phyloP scores from a whole-genome alignment of 2,113 vertebrate genomes.

The Paralichthys olivaceus region DNA sequence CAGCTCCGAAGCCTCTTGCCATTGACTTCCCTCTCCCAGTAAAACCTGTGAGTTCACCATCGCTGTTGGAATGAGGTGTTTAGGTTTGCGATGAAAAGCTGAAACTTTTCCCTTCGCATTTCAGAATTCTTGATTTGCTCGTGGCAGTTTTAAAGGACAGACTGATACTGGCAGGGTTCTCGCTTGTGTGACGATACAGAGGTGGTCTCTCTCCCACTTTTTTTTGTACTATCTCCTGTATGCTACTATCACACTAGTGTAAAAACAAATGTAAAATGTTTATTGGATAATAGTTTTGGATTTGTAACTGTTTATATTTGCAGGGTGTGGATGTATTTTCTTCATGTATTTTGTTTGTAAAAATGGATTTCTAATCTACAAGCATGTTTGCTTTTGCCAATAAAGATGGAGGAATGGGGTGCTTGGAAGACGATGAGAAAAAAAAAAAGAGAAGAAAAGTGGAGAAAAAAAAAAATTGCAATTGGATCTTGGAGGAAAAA shows the following conservation, averaged over 20 bases:
- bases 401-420: constrained; percentile 95
- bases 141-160: constrained; percentile 20
- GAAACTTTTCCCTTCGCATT: constrained; percentile 5
- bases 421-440: constrained; percentile 56
- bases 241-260: constrained; percentile 90
- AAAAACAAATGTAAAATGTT: constrained; percentile 88
- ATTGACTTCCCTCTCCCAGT: constrained; percentile 28
- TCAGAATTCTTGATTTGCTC: neutral
- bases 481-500: constrained; percentile 53
- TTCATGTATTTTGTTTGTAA: constrained; percentile 97
- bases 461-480: constrained; percentile 15
- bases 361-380: constrained; percentile 94
- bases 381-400: constrained; percentile 99
- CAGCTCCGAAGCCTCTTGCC: constrained; percentile 26
- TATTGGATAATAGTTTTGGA: constrained; percentile 90
- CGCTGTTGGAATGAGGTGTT: neutral
- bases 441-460: constrained; percentile 25
- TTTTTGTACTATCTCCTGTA: constrained; percentile 87
- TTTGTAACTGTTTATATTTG: constrained; percentile 99
- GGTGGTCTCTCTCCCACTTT: constrained; percentile 40
- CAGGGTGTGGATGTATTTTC: constrained; percentile 99
- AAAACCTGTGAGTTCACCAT: neutral
- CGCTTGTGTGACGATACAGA: constrained; percentile 54
- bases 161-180: constrained; percentile 17
- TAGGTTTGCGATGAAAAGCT: constrained; percentile 7